These are phyloP conservation scores for Capreolus pygargus DNA, from an alignment of 2,113 vertebrate genomes.

Conservation along the genomic window DNA sequence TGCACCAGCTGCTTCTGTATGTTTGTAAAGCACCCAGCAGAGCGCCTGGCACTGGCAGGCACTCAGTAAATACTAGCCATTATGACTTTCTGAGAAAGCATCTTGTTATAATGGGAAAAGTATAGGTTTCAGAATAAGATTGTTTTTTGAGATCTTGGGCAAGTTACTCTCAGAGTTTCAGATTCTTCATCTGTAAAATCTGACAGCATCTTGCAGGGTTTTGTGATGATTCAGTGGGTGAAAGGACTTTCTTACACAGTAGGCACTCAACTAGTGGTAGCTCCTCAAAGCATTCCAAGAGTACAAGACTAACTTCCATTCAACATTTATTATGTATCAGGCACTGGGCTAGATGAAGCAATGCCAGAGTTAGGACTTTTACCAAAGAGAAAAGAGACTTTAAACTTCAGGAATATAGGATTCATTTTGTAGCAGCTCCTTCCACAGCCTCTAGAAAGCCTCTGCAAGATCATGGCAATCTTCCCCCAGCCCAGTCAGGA, in stretches of 20 bases:
- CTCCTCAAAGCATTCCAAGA: background rate
- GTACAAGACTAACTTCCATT: background rate
- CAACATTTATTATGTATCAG: background rate
- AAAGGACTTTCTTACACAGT: background rate
- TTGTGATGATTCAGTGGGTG: background rate
- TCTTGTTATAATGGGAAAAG: background rate
- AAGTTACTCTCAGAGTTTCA: background rate
- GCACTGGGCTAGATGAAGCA: background rate
- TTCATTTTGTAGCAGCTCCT: background rate
- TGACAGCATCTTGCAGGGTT: background rate
- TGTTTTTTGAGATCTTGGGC: background rate
- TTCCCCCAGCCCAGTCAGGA: background rate
- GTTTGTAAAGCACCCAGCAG: background rate
- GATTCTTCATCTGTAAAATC: background rate
- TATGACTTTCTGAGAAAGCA: background rate
- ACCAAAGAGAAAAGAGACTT: background rate
- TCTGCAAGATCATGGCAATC: background rate
- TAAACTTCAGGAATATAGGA: background rate
- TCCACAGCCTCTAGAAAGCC: background rate
- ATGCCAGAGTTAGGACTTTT: background rate
- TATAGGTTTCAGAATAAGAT: background rate
- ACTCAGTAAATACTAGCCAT: background rate
- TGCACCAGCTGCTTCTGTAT: background rate
- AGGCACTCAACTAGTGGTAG: background rate
- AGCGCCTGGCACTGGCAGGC: background rate